Base-by-base conservation (phyloP, 2,113 vertebrate genomes). In the Tupaia chinensis region DNA sequence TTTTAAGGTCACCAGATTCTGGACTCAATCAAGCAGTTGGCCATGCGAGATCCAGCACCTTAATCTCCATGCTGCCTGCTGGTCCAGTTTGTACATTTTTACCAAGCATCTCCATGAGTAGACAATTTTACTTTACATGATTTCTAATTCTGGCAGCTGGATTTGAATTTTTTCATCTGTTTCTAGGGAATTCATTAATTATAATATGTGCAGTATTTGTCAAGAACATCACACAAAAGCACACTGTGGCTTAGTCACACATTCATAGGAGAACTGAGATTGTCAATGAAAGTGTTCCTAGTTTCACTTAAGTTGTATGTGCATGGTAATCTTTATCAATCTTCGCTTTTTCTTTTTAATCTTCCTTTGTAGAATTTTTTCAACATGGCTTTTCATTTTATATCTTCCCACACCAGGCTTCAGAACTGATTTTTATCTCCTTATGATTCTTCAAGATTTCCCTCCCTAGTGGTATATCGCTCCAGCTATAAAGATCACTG, bases 121-220 rank as follows among this genome's bases (percentile, higher is more conserved):
- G 78, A n/a, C 13, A 89, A 14, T 83, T 79, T 78, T 74, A 93
- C 54, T 69, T 65, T 68, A 27, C 23, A 65, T 77, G 20, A 72
- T 83, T 95, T 89, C 56, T 72, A 12, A 27, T 89, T 73, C 63
- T 25, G 15, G 25, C 7, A 83, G 15, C 13, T 77, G 22, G 4
- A 89, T 72, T 76, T 77, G 14, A 87, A 97, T 74, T 74, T 90
- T 89, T 84, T 73, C 66, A 17, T 65, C 23, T 19, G 3, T 92
- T 95, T 95, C 89, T 70, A 86, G 60, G n/a, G 3, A 79, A 87
- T 91, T 76, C 44, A 80, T 83, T 87, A 81, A 82, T 22, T 61
- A n/a, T 23, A 14, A 7, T 61, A 56, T 78, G 17, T 22, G n/a
- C 23, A 17, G 7, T 32, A 69, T 80, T 32, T 69, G 54, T 23